Conservation (phyloP, 2,797 vertebrate species). For the Liasis olivaceus region DNA sequence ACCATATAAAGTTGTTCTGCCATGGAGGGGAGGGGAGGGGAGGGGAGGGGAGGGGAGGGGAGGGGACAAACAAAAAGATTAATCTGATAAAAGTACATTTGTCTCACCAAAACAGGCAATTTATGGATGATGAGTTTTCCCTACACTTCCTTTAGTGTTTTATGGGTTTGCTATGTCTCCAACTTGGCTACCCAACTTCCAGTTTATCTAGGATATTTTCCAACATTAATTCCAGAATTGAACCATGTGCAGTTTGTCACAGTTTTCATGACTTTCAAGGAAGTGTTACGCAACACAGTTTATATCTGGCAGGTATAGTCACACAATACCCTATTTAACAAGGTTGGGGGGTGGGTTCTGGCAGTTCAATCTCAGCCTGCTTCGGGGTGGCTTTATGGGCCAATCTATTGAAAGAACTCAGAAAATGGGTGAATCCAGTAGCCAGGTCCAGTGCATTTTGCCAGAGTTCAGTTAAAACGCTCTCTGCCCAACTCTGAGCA, state of each 20-base stretch:
- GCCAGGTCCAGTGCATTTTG: not conserved
- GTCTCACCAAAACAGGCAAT: not conserved
- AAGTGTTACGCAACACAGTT: not conserved
- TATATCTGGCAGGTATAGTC: not conserved
- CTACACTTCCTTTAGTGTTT: not conserved
- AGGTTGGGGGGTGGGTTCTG: not conserved
- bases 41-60: not conserved
- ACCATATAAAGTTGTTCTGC: slow-evolving; percentile 91
- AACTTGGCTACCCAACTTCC: not conserved
- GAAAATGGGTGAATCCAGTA: not conserved
- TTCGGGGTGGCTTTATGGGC: not conserved
- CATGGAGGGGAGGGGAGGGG: not conserved
- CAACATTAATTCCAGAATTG: not conserved
- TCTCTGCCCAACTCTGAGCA: not conserved
- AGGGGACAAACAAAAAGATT: not conserved
- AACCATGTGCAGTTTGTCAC: not conserved
- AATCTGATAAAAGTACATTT: not conserved
- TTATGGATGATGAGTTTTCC: not conserved
- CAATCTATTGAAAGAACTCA: not conserved
- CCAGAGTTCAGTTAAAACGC: not conserved
- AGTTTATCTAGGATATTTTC: not conserved
- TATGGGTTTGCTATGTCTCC: not conserved
- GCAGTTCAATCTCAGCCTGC: not conserved
- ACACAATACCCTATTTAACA: not conserved
- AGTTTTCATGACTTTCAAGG: not conserved